These are phyloP conservation scores for Chrysocyon brachyurus DNA, from an alignment of 2,797 vertebrate species.

Conservation along the genomic window DNA sequence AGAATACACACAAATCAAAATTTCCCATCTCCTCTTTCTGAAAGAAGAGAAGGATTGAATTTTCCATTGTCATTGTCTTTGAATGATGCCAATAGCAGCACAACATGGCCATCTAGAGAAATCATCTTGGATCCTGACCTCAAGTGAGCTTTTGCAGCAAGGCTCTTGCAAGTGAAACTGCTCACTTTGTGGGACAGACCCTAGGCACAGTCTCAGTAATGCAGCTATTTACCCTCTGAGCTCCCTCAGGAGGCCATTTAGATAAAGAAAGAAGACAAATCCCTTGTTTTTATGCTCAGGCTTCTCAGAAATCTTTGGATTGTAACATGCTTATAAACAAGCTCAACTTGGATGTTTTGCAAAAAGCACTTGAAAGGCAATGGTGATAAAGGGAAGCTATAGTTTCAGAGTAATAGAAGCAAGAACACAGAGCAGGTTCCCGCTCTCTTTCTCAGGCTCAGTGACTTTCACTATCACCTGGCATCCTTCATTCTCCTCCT, in stretches of 20 bases:
- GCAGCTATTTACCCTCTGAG: background rate
- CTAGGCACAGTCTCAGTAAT: background rate
- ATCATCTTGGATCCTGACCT: background rate
- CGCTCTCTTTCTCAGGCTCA: background rate
- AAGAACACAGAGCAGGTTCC: background rate
- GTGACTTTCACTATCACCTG: background rate
- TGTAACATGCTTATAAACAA: conserved; percentile 61
- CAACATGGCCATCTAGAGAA: background rate
- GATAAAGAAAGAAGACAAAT: conserved; percentile 3
- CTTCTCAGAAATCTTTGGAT: conserved; percentile 65
- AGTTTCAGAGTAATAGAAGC: conserved; percentile 15
- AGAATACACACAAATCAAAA: background rate
- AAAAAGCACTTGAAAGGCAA: conserved; percentile 65
- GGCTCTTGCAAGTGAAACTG: background rate
- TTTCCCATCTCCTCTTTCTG: background rate
- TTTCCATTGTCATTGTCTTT: background rate
- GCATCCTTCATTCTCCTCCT: background rate
- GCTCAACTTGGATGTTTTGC: conserved; percentile 28
- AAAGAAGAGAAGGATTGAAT: background rate
- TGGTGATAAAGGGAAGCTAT: conserved; percentile 30
- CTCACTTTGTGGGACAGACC: background rate
- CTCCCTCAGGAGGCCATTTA: background rate
- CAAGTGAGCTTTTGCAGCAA: background rate
- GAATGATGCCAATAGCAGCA: background rate
- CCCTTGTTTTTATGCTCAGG: background rate